Evolutionary conservation across 2,888 invertebrate species (phyloP).

Genomic region (Chalcosyrphus nemorum): DNA sequence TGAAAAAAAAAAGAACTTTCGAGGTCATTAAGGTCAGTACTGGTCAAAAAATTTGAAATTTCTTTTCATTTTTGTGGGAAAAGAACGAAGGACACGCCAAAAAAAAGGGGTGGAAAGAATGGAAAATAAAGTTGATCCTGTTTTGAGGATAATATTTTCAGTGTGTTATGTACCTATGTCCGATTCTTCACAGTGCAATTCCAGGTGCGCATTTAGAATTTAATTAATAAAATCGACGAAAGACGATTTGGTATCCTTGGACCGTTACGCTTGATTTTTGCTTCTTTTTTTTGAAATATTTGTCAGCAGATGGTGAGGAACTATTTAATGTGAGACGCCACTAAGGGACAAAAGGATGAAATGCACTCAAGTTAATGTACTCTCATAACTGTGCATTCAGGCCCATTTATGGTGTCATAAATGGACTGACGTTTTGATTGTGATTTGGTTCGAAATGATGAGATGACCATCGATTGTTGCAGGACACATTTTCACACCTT

Average conservation of each 20-base stretch:
- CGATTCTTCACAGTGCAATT: conserved; percentile 65
- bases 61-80: conserved; percentile 69
- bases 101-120: conserved; percentile 58
- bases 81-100: conserved; percentile 19
- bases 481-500: conserved; percentile 47
- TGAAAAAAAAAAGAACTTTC: no score
- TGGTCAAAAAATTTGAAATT: conserved; percentile 59
- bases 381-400: conserved; percentile 28
- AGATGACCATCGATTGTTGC: conserved; percentile 28
- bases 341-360: conserved; percentile 28
- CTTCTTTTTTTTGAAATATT: neutral
- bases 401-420: conserved; percentile 56
- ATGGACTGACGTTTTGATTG: conserved; percentile 53
- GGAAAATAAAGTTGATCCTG: conserved; percentile 54
- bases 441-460: neutral
- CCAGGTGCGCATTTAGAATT: conserved; percentile 64
- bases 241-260: conserved; percentile 37
- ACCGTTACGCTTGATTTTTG: conserved; percentile 47
- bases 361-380: conserved; percentile 18
- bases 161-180: neutral
- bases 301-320: conserved; percentile 43
- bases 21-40: conserved; percentile 72
- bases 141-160: conserved; percentile 62
- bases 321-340: conserved; percentile 14
- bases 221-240: conserved; percentile 61